phyloP scores from a whole-genome alignment of 2,797 vertebrate genomes.

The Hydrolagus colliei region DNA sequence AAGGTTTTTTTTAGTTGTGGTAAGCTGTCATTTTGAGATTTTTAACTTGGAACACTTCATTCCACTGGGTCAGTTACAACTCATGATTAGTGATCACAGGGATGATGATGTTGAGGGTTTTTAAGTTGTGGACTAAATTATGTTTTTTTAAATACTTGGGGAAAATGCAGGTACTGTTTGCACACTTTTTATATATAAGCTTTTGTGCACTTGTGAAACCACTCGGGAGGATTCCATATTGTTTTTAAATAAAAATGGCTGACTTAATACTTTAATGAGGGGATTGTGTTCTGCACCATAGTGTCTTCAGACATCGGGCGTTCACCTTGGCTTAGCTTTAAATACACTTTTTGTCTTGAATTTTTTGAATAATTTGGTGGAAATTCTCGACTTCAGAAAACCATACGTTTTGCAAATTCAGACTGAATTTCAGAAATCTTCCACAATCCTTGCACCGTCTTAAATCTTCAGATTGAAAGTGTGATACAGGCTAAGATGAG shows the following conservation, averaged over 20 bases:
- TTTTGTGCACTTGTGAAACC: background rate
- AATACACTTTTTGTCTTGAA: too few relatives aligned
- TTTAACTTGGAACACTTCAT: too few relatives aligned
- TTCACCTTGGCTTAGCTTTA: background rate
- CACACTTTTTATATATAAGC: slow-evolving; percentile 14
- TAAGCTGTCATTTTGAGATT: too few relatives aligned
- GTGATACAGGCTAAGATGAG: too few relatives aligned
- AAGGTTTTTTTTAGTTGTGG: too few relatives aligned
- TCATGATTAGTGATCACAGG: background rate
- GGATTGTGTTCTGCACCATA: background rate
- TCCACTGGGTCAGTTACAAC: background rate
- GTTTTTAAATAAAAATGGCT: background rate
- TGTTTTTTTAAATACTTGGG: background rate
- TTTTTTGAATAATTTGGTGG: too few relatives aligned
- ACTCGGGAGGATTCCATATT: background rate
- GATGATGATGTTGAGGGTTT: background rate
- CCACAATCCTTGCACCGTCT: too few relatives aligned
- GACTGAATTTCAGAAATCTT: too few relatives aligned
- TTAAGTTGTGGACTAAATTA: background rate
- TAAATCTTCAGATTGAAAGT: too few relatives aligned
- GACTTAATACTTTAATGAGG: background rate
- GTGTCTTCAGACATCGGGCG: background rate
- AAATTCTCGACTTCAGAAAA: too few relatives aligned
- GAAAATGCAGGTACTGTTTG: background rate
- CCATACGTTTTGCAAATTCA: too few relatives aligned